These are phyloP conservation scores for Diadema setosum DNA, from an alignment of 35 echinoderm and acorn worm genomes.

Conservation along the genomic window DNA sequence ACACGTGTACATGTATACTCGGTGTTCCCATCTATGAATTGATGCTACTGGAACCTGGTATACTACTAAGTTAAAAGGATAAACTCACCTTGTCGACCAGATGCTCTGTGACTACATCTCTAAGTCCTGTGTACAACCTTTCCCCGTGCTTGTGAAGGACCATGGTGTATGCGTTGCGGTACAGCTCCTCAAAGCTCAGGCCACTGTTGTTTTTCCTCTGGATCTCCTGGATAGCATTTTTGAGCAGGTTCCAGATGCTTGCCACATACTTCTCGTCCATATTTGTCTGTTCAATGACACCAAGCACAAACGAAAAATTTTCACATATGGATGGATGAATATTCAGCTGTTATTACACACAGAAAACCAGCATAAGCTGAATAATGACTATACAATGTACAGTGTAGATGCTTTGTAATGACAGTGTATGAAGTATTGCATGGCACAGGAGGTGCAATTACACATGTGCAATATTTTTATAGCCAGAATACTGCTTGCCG, in stretches of 20 bases:
- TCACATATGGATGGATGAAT: neutral
- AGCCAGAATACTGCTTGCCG: too few species aligned
- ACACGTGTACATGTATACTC: too few species aligned
- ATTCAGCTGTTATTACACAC: too few species aligned
- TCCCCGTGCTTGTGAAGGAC: slow-evolving; percentile 97
- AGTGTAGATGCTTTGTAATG: too few species aligned
- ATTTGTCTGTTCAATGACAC: slow-evolving; percentile 70
- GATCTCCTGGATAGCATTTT: slow-evolving; percentile 96
- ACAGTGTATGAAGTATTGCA: too few species aligned
- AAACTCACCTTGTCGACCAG: slow-evolving; percentile 76
- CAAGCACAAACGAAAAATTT: neutral
- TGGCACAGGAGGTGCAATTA: too few species aligned
- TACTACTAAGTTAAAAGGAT: too few species aligned
- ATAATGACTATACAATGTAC: too few species aligned
- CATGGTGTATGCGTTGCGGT: slow-evolving; percentile 97
- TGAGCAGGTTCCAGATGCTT: slow-evolving; percentile 95
- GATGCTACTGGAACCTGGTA: too few species aligned
- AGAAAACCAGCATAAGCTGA: too few species aligned
- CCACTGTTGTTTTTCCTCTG: slow-evolving; percentile 99
- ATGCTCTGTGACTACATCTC: slow-evolving; percentile 94
- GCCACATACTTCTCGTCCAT: slow-evolving; percentile 99
- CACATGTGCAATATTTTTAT: too few species aligned
- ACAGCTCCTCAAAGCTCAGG: slow-evolving; percentile 98
- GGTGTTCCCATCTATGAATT: too few species aligned
- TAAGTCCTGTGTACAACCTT: slow-evolving; percentile 82